Evolutionary conservation across 2,113 vertebrate species (phyloP).

Genomic region (Trachemys scripta): DNA sequence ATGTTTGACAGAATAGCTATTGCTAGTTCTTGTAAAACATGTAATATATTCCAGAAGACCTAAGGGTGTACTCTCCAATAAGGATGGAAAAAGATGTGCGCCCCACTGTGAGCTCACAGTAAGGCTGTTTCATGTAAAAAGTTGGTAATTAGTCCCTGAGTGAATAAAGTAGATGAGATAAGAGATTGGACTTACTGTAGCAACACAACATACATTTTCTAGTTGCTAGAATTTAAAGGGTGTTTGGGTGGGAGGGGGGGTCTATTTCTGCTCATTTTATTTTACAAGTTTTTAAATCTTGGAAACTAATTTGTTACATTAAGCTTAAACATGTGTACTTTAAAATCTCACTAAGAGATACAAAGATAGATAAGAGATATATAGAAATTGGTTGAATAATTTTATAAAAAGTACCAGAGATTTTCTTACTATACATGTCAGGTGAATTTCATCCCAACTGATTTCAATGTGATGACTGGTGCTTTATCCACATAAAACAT

Average conservation of each 20-base stretch:
- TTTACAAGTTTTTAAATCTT: constrained; percentile 62
- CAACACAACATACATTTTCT: constrained; percentile 64
- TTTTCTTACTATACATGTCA: background rate
- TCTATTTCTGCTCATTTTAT: constrained; percentile 58
- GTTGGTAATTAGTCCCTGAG: constrained; percentile 99
- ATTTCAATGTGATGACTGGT: constrained; percentile 3
- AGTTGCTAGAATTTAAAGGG: constrained; percentile 75
- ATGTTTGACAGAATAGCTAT: constrained; percentile 63
- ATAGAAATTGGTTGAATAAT: background rate
- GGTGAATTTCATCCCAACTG: background rate
- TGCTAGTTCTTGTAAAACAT: constrained; percentile 83
- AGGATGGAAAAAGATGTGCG: constrained; percentile 79
- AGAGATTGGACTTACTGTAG: constrained; percentile 78
- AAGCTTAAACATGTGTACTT: constrained; percentile 62
- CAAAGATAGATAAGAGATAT: constrained; percentile 46
- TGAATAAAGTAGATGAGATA: constrained; percentile 91
- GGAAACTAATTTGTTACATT: constrained; percentile 57
- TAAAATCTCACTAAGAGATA: constrained; percentile 57
- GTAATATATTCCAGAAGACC: constrained; percentile 94
- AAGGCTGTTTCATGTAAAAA: constrained; percentile 92
- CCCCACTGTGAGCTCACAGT: constrained; percentile 81
- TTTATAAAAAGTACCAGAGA: background rate
- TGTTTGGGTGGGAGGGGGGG: constrained; percentile 31
- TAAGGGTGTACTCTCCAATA: constrained; percentile 92
- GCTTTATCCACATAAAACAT: background rate